Base-by-base conservation (phyloP, 2,113 vertebrate genomes). In the Ochotona curzoniae region DNA sequence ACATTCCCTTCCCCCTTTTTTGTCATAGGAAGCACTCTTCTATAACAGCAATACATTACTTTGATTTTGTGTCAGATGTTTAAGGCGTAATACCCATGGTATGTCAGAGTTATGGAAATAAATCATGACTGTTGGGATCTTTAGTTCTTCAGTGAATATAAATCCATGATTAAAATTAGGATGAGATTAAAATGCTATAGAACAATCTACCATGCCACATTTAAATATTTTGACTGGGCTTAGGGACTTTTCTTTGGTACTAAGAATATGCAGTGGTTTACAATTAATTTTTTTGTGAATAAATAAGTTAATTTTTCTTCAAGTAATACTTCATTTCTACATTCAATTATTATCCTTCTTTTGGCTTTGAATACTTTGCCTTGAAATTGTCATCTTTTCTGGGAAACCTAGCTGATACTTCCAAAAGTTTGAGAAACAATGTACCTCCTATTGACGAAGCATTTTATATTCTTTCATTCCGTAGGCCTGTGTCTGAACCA, bases 261-360 rank as follows among this genome's bases (percentile, higher is more conserved):
- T 89, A 93, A 87, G 17, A 93, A 75, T 47, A 82, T 0, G 2
- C 1, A 88, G 10, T 76, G 30, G 8, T 66, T 93, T 91, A 89
- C 32, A 91, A 83, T 75, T 89, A 83, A 90, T 66, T 88, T 93
- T 93, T n/a, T 67, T 63, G 49, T 32, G 79, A 92, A 78, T 70
- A 91, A 88, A 74, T 32, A 57, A 80, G 28, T 78, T 92, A 57
- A 44, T 44, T 79, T 14, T 28, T 23, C 8, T 79, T 17, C 35
- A 66, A 67, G 15, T 70, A 93, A 83, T 10, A 49, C 79, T n/a
- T 91, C 63, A 78, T 60, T 91, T 96, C 61, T 44, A 88, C 35
- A 88, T 54, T 87, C 18, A 1, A 49, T 75, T 80, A 63, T 64
- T 63, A 12, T 57, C 28, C 5, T 73, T 54, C 18, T 88, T 86